Evolutionary conservation across 2,113 vertebrate genomes (phyloP).

Genomic region (Aythya baeri): DNA sequence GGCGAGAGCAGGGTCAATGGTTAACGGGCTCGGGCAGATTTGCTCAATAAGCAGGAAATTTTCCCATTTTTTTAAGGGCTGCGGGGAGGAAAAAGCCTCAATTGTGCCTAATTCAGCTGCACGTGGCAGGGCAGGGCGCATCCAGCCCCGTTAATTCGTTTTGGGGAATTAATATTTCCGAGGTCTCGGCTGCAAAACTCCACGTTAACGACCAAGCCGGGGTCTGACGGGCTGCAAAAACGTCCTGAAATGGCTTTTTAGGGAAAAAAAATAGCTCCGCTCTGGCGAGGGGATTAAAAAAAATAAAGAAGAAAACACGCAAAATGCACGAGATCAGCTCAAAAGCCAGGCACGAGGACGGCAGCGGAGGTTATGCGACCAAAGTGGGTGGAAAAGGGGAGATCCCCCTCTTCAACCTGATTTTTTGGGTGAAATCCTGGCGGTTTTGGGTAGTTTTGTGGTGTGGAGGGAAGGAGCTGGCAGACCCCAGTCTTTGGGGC

Average conservation of each 20-base stretch:
- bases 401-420: accelerated
- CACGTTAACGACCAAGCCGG: background rate
- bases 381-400: background rate
- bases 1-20: background rate
- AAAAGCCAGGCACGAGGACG: background rate
- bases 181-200: background rate
- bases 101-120: background rate
- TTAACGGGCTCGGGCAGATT: background rate
- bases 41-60: background rate
- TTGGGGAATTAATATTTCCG: background rate
- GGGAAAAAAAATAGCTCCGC: background rate
- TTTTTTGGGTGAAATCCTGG: background rate
- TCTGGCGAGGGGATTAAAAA: too few relatives aligned
- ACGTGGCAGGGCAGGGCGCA: accelerated
- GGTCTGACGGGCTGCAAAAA: background rate
- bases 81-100: background rate
- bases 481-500: accelerated
- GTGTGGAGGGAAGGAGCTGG: too few relatives aligned
- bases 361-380: accelerated
- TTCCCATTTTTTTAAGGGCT: background rate
- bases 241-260: background rate
- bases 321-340: background rate
- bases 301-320: too few relatives aligned
- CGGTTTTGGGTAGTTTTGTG: background rate
- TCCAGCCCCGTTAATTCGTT: background rate